Percentiles rank a stretch among this genome's conserved stretches.
Evolutionary conservation across 2,888 invertebrate genomes (phyloP).

Genomic region (Amorpha juglandis): DNA sequence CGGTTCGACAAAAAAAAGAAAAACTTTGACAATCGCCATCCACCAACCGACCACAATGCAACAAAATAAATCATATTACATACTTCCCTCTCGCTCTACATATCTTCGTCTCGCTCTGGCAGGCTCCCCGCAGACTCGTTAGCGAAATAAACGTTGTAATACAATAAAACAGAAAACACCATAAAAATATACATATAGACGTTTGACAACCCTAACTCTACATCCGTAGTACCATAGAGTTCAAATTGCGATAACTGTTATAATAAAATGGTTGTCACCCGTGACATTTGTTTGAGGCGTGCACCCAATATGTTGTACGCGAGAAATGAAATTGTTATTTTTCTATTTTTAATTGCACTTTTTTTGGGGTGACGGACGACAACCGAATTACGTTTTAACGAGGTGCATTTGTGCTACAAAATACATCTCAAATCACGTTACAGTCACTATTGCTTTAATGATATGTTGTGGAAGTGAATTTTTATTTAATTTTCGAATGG

Average conservation of each 20-base stretch:
- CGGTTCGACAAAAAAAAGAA: constrained; percentile 39
- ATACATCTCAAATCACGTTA: constrained; percentile 11
- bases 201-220: constrained; percentile 38
- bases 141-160: constrained; percentile 76
- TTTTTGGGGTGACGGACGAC: constrained; percentile 43
- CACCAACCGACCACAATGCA: constrained; percentile 56
- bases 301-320: constrained; percentile 73
- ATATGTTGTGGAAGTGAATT: background rate
- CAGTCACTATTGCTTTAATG: constrained; percentile 6
- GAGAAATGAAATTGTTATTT: constrained; percentile 71
- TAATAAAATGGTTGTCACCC: constrained; percentile 45
- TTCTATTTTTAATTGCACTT: constrained; percentile 75
- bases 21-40: constrained; percentile 52
- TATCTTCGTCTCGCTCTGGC: constrained; percentile 49
- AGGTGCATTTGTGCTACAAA: constrained; percentile 27
- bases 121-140: constrained; percentile 76
- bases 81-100: constrained; percentile 46
- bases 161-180: constrained; percentile 77
- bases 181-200: constrained; percentile 67
- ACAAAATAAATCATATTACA: constrained; percentile 64
- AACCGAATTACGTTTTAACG: constrained; percentile 30
- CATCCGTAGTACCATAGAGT: constrained; percentile 42
- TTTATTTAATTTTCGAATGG: background rate
- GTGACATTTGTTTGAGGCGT: constrained; percentile 82
- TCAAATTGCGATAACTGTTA: constrained; percentile 33